Conservation (phyloP, 2,113 vertebrate species). For the Microcebus griseorufus region DNA sequence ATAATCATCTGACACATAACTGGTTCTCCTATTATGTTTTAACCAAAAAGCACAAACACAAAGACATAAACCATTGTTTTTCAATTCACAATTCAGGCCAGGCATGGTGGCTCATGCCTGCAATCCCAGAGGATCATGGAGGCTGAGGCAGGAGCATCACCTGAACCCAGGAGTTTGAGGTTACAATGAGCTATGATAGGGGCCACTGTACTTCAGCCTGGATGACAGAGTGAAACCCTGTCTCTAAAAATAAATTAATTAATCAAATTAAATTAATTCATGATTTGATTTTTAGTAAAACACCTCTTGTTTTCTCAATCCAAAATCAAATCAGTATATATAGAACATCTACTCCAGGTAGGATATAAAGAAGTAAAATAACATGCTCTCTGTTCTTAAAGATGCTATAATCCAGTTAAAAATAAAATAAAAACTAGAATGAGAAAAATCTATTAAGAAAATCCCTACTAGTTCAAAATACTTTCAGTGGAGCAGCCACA, state of each 20-base stretch:
- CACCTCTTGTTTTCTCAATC: background rate
- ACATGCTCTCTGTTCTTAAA: background rate
- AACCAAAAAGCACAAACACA: background rate
- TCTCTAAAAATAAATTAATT: too few species aligned
- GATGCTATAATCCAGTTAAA: background rate
- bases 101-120: too few species aligned
- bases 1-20: background rate
- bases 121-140: too few species aligned
- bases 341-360: background rate
- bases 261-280: background rate
- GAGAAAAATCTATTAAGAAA: background rate
- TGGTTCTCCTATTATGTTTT: background rate
- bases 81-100: background rate
- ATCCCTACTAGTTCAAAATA: background rate
- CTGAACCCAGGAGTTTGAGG: too few species aligned
- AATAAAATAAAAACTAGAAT: background rate
- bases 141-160: too few species aligned
- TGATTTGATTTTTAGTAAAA: background rate
- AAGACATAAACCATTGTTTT: background rate
- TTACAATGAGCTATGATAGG: too few species aligned
- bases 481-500: fast-evolving
- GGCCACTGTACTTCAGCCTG: too few species aligned
- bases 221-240: too few species aligned
- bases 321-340: background rate
- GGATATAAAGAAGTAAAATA: background rate